Conservation (phyloP, 2,888 invertebrate genomes). For the Nephrocerus scutellatus region DNA sequence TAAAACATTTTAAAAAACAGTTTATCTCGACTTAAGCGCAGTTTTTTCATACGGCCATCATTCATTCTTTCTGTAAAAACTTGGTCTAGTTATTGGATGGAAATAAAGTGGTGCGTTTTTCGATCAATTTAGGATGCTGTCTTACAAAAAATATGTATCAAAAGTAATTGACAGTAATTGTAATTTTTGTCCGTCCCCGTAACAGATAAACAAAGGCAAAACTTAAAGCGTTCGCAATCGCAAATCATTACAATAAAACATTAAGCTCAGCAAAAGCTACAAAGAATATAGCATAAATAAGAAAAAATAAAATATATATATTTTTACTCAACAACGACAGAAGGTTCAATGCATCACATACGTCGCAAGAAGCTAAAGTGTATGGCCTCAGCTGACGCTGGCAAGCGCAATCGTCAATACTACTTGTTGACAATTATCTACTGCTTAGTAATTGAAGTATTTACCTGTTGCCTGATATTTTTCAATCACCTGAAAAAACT, state of each 20-base stretch:
- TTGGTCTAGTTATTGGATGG: no score
- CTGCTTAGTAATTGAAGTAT: constrained; percentile 34
- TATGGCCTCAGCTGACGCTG: constrained; percentile 20
- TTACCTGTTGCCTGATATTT: constrained; percentile 34
- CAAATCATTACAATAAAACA: no score
- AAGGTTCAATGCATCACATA: constrained; percentile 28
- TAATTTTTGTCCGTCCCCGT: no score
- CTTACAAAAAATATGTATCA: no score
- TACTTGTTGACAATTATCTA: constrained; percentile 31
- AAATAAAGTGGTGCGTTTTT: no score
- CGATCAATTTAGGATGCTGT: no score
- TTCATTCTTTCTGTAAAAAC: background rate
- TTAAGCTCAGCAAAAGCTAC: no score
- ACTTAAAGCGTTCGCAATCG: no score
- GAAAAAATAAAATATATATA: constrained; percentile 2
- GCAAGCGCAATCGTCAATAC: constrained; percentile 22
- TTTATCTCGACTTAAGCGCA: background rate
- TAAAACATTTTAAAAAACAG: background rate
- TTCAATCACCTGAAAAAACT: constrained; percentile 32
- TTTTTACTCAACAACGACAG: background rate
- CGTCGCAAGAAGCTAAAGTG: constrained; percentile 29
- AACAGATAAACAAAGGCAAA: no score
- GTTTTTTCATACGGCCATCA: background rate
- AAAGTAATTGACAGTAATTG: no score
- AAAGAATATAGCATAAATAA: constrained; percentile 1